Percentiles rank a stretch among this genome's conserved stretches.
These are phyloP conservation scores for Aselliscus stoliczkanus DNA, from an alignment of 2,797 vertebrate species.

Conservation along the genomic window DNA sequence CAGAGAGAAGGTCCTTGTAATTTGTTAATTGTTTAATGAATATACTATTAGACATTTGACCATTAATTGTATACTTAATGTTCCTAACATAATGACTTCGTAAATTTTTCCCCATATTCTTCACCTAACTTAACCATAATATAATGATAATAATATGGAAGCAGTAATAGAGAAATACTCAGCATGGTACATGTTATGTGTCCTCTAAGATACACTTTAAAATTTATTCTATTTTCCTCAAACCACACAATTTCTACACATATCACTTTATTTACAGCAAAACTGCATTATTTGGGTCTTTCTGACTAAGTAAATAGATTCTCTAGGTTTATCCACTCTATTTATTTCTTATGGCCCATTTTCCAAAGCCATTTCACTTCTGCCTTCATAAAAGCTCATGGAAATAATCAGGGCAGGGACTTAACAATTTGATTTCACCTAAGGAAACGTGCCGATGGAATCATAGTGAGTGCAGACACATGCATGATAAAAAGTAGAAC, in stretches of 20 bases:
- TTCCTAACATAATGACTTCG: not conserved
- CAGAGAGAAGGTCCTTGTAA: not conserved
- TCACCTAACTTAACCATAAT: not conserved
- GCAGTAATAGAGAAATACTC: not conserved
- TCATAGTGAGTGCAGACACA: not conserved
- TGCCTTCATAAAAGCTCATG: not conserved
- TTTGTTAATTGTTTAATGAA: not conserved
- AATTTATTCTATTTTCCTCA: not conserved
- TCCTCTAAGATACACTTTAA: not conserved
- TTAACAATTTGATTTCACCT: not conserved
- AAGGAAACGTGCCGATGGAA: not conserved
- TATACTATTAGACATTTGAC: not conserved
- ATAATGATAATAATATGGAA: not conserved
- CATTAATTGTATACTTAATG: not conserved
- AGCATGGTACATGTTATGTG: not conserved
- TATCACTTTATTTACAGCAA: constrained; percentile 16
- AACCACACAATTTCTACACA: not conserved
- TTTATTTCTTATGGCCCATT: constrained; percentile 10
- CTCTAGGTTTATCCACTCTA: not conserved
- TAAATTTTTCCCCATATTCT: not conserved
- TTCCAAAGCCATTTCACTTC: constrained; percentile 44
- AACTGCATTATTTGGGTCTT: not conserved
- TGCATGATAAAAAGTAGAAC: not conserved
- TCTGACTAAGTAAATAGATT: constrained; percentile 21
- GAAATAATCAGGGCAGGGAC: not conserved